Conservation (phyloP, 2,888 invertebrate genomes). For the Pterostichus niger region DNA sequence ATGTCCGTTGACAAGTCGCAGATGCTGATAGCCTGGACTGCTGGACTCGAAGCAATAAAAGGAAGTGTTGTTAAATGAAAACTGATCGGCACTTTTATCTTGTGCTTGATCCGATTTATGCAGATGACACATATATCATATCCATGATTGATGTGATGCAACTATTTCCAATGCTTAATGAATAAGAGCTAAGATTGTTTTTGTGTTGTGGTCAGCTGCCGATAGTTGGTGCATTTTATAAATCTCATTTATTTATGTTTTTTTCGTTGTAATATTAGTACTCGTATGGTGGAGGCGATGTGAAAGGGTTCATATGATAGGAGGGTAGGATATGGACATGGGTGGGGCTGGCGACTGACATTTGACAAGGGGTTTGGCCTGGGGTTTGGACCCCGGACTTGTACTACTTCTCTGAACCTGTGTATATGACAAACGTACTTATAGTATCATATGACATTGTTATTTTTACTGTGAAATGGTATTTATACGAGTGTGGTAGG, state of each 20-base stretch:
- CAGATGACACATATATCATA: slow-evolving; percentile 59
- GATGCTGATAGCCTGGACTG: slow-evolving; percentile 44
- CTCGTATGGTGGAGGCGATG: slow-evolving; percentile 70
- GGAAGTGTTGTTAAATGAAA: slow-evolving; percentile 57
- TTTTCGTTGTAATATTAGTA: not conserved
- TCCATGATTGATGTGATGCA: slow-evolving; percentile 49
- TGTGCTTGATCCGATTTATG: slow-evolving; percentile 34
- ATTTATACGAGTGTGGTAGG: too few species aligned
- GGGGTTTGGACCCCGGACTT: slow-evolving; percentile 1
- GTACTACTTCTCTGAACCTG: not conserved
- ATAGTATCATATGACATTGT: too few species aligned
- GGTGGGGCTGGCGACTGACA: slow-evolving; percentile 72
- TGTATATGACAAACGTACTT: not conserved
- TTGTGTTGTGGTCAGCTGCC: not conserved
- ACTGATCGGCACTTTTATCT: slow-evolving; percentile 58
- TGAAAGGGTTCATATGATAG: slow-evolving; percentile 72
- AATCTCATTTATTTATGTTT: slow-evolving; percentile 5
- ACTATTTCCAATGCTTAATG: slow-evolving; percentile 1
- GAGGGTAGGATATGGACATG: slow-evolving; percentile 68
- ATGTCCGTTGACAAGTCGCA: slow-evolving; percentile 61
- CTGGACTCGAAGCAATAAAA: slow-evolving; percentile 48
- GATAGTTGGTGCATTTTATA: not conserved
- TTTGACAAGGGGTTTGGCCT: slow-evolving; percentile 72
- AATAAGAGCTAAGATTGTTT: slow-evolving; percentile 34
- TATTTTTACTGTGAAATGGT: too few species aligned